These are phyloP conservation scores for Crepidodera aurea DNA, from an alignment of 2,888 invertebrate species.

Conservation along the genomic window DNA sequence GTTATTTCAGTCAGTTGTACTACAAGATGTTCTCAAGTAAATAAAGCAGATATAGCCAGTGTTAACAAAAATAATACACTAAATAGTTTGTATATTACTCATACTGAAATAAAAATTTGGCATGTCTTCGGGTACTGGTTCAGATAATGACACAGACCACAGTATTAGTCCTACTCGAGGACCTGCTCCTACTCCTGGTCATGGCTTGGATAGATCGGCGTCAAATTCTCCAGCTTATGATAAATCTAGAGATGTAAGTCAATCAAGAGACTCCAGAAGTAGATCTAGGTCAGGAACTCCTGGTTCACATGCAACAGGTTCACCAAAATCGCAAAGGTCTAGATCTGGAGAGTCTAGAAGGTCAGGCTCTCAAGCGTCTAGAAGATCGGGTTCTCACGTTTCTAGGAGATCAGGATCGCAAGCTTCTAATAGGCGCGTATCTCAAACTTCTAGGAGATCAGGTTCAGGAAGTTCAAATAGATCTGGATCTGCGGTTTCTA, in stretches of 20 bases:
- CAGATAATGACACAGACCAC: conserved; percentile 63
- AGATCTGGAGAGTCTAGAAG: conserved; percentile 53
- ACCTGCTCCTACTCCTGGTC: conserved; percentile 60
- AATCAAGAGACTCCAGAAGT: conserved; percentile 33
- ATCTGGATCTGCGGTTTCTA: conserved; percentile 44
- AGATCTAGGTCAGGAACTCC: conserved; percentile 40
- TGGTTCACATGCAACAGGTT: conserved; percentile 62
- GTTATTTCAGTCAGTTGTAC: too few relatives aligned
- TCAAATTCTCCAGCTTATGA: conserved; percentile 52
- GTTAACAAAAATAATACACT: too few relatives aligned
- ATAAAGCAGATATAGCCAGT: too few relatives aligned
- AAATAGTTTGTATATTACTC: background rate
- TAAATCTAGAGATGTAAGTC: conserved; percentile 41
- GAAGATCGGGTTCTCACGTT: conserved; percentile 47
- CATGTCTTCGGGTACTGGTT: conserved; percentile 60
- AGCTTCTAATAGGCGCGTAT: conserved; percentile 49
- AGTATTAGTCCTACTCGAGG: conserved; percentile 60
- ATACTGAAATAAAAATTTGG: too few relatives aligned
- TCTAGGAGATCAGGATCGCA: conserved; percentile 40
- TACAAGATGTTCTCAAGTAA: too few relatives aligned
- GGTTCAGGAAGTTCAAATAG: conserved; percentile 51
- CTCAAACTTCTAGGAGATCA: conserved; percentile 43
- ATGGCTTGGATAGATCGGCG: conserved; percentile 54
- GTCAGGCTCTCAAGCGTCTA: conserved; percentile 48
- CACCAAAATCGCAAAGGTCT: conserved; percentile 53